A percentile compares a stretch with the other conserved stretches of the same genome.
Evolutionary conservation across 2,888 invertebrate genomes (phyloP).

Genomic region (Synanthedon andrenaeformis): DNA sequence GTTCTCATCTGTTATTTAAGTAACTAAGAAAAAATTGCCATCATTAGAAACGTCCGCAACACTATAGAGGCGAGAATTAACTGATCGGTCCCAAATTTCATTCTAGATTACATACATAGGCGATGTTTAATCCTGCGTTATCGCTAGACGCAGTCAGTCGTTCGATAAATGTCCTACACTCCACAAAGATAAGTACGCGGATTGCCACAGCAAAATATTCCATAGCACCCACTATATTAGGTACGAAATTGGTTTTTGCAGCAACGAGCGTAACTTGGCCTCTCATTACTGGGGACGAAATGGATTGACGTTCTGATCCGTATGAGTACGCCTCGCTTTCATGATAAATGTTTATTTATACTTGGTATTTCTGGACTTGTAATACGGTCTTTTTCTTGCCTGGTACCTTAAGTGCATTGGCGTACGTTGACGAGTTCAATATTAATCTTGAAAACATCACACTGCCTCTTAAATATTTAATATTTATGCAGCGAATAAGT

Average conservation of each 20-base stretch:
- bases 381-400: background rate
- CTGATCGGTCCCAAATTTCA: conserved; percentile 24
- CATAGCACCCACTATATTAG: conserved; percentile 17
- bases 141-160: conserved; percentile 34
- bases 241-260: conserved; percentile 12
- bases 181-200: conserved; percentile 21
- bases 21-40: background rate
- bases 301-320: conserved; percentile 36
- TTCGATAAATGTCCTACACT: conserved; percentile 34
- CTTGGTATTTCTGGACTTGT: conserved; percentile 14
- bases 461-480: conserved; percentile 22
- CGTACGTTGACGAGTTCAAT: background rate
- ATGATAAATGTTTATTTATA: conserved; percentile 28
- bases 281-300: conserved; percentile 30
- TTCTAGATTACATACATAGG: conserved; percentile 33
- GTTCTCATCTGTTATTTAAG: background rate
- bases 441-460: background rate
- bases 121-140: conserved; percentile 42
- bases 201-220: conserved; percentile 12
- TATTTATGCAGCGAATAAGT: conserved; percentile 16
- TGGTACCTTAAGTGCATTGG: background rate
- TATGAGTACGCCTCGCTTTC: conserved; percentile 14
- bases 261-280: conserved; percentile 14
- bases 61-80: conserved; percentile 1
- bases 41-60: background rate